A percentile compares a stretch with the other conserved stretches of the same genome.
Conservation (phyloP, 2,888 invertebrate genomes). For the Aporophyla lueneburgensis region DNA sequence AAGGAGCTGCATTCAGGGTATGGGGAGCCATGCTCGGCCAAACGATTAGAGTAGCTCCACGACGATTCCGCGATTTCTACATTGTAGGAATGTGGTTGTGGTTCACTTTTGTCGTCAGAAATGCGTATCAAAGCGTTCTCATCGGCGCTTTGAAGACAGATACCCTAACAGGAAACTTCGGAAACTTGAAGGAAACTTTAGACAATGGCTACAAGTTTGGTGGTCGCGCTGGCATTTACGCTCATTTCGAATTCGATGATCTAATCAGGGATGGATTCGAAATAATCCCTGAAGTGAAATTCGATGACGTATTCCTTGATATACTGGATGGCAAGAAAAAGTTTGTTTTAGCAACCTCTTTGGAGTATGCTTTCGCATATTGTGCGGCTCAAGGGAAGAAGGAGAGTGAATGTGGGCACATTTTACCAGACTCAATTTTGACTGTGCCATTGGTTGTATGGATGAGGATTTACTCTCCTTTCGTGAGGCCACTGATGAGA, state of each 20-base stretch:
- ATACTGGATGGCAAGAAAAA: conserved; percentile 76
- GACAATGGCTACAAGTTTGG: conserved; percentile 79
- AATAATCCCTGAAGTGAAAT: conserved; percentile 77
- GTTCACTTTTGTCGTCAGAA: conserved; percentile 84
- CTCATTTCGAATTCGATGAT: conserved; percentile 81
- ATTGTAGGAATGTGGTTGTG: conserved; percentile 82
- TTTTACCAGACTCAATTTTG: conserved; percentile 81
- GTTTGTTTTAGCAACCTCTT: conserved; percentile 80
- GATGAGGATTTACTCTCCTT: conserved; percentile 81
- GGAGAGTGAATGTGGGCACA: conserved; percentile 80
- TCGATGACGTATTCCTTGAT: conserved; percentile 76
- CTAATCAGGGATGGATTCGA: conserved; percentile 76
- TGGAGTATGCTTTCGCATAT: conserved; percentile 81
- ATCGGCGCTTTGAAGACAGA: conserved; percentile 83
- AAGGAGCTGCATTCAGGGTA: conserved; percentile 76
- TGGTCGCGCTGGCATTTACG: conserved; percentile 78
- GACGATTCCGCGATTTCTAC: conserved; percentile 82
- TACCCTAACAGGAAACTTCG: conserved; percentile 76
- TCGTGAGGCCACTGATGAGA: conserved; percentile 69
- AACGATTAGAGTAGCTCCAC: conserved; percentile 77
- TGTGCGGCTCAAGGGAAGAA: conserved; percentile 78
- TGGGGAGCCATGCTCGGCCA: conserved; percentile 84
- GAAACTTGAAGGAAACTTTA: conserved; percentile 76
- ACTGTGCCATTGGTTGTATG: conserved; percentile 82
- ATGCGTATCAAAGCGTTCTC: conserved; percentile 83